phyloP scores from a whole-genome alignment of 2,797 vertebrate species.

The Melanotaenia boesemani region DNA sequence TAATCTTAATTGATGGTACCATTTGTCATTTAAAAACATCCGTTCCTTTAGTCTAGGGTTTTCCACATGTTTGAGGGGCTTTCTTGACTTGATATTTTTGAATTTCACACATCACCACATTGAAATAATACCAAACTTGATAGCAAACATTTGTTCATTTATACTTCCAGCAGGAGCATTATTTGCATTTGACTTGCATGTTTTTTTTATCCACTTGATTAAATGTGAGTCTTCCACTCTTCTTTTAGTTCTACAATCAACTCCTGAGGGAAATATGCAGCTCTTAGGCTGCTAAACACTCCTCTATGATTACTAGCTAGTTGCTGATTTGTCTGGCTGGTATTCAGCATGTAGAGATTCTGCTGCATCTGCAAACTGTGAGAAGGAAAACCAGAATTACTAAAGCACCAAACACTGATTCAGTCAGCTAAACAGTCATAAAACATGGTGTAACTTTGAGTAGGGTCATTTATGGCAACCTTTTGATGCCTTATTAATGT shows the following conservation, averaged over 20 bases:
- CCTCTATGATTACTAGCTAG: constrained; percentile 1
- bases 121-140: no score
- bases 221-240: not conserved
- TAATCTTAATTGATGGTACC: no score
- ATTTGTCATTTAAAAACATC: no score
- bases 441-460: not conserved
- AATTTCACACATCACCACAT: no score
- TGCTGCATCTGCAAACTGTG: constrained; percentile 2
- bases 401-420: not conserved
- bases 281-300: constrained; percentile 10
- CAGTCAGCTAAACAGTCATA: not conserved
- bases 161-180: not conserved
- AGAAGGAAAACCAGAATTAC: not conserved
- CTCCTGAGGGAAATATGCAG: not conserved
- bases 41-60: no score
- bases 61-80: no score
- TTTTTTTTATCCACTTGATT: constrained; percentile 2
- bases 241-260: not conserved
- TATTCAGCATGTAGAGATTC: constrained; percentile 1
- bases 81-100: no score
- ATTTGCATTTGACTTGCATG: not conserved
- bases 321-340: not conserved
- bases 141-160: no score
- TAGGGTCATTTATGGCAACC: no score
- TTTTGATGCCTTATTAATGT: not conserved